Base-by-base conservation (phyloP, 1,140 invertebrate species). In the Procambarus virginalis region DNA sequence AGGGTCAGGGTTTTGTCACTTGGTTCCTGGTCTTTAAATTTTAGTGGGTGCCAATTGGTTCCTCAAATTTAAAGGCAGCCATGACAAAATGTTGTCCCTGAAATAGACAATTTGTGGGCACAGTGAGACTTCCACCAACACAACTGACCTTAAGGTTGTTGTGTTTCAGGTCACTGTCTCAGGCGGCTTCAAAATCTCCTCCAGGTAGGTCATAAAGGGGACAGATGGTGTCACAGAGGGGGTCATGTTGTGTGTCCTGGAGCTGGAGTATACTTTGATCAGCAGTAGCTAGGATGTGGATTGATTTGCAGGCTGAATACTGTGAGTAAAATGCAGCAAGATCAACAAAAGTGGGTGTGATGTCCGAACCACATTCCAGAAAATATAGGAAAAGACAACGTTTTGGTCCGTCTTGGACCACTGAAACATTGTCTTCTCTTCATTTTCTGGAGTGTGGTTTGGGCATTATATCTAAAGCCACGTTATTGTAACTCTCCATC, bases 111-210 rank as follows among this genome's bases (percentile, higher is more conserved):
- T 46, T 68, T 64, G 58, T 48, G 80, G 58, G 49, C 80, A 64
- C 34, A 34, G 68, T 45, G 80, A 82, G 80, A 82, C 58, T 17
- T 17, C 49, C 68, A 84, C 82, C 75, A 75, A 75, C 86, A 88
- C 86, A 88, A 82, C 86, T 88, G 86, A 88, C 86, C 86, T 88
- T 78, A 80, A 88, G 86, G 86, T 88, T 88, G 82, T 84, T 75
- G 86, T 87, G 85, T 88, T 88, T 88, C 86, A 88, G 86, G 86
- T 88, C 64, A 82, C 79, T 80, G 78, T 88, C 78, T 81, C 86
- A 88, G 79, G 86, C 86, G 79, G 86, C 86, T 81, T 81, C 86
- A 88, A 75, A 78, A 78, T 88, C 86, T 75, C 86, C 64, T 55
- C 86, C 78, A 88, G 86, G 86, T 88, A 88, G 86, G 86, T 88